Conservation (phyloP, 1,140 invertebrate species). For the Hesperophylax magnus region DNA sequence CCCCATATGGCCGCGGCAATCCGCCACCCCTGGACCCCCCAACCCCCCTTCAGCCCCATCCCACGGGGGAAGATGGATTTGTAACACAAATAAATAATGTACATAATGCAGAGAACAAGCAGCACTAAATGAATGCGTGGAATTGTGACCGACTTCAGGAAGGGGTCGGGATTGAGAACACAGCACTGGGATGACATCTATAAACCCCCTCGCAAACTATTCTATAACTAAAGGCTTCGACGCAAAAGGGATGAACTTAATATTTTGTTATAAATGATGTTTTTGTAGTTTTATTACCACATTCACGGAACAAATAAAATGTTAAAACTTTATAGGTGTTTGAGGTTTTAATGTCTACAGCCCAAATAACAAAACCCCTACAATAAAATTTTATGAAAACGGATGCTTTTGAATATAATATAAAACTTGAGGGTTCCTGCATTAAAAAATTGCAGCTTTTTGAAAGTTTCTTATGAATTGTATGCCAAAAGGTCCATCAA, state of each 20-base stretch:
- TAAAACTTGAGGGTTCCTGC: too few species aligned
- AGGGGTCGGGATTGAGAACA: slow-evolving; percentile 13
- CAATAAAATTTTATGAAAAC: too few species aligned
- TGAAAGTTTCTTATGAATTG: too few species aligned
- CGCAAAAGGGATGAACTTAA: background rate
- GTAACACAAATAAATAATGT: slow-evolving; percentile 56
- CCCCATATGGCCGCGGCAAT: slow-evolving; percentile 52
- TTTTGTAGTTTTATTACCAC: too few species aligned
- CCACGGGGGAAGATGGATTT: slow-evolving; percentile 45
- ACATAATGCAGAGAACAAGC: slow-evolving; percentile 56
- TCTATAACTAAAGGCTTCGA: background rate
- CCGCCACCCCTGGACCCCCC: slow-evolving; percentile 38
- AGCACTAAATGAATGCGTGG: slow-evolving; percentile 54
- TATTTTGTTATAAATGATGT: too few species aligned
- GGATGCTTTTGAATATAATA: too few species aligned
- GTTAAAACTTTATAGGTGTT: too few species aligned
- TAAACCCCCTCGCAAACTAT: slow-evolving; percentile 10
- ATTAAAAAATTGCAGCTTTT: too few species aligned
- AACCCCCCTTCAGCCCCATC: slow-evolving; percentile 12
- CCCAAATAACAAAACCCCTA: too few species aligned
- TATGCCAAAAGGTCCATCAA: too few species aligned
- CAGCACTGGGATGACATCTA: slow-evolving; percentile 33
- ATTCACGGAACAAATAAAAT: too few species aligned
- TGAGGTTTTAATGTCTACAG: too few species aligned
- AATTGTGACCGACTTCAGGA: slow-evolving; percentile 38